A percentile compares a stretch with the other conserved stretches of the same genome.
Evolutionary conservation across 30 jellyfish, hydroid and myxozoan species (phyloP).

Genomic region (Aurelia aurita): DNA sequence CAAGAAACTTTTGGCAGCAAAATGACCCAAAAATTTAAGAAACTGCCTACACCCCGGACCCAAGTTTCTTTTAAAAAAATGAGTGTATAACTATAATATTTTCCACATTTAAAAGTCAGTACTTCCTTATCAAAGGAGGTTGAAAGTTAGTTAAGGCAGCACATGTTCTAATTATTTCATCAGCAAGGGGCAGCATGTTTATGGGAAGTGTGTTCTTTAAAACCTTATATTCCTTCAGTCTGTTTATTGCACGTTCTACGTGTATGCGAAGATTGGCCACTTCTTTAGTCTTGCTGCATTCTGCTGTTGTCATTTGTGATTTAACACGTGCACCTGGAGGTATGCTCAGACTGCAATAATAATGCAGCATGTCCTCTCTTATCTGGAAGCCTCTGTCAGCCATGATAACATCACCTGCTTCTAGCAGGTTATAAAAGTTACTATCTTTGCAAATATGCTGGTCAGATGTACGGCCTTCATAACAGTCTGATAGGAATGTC

Average conservation of each 20-base stretch:
- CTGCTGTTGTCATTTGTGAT: slow-evolving; percentile 23
- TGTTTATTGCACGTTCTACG: background rate
- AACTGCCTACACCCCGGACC: no score
- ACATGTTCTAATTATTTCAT: background rate
- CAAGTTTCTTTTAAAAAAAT: no score
- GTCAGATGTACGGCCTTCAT: slow-evolving; percentile 67
- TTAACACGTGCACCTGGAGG: slow-evolving; percentile 54
- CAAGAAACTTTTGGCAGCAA: no score
- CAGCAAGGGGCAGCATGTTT: background rate
- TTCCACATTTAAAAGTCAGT: no score
- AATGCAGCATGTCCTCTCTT: slow-evolving; percentile 32
- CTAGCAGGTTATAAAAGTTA: slow-evolving; percentile 49
- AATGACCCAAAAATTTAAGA: no score
- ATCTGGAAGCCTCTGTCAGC: slow-evolving; percentile 55
- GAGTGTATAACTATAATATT: no score
- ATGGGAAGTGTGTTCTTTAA: background rate
- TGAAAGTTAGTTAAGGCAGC: background rate
- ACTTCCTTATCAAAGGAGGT: background rate
- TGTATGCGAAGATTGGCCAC: background rate
- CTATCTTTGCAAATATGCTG: slow-evolving; percentile 51
- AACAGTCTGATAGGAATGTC: slow-evolving; percentile 37
- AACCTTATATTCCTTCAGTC: background rate
- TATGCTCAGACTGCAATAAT: slow-evolving; percentile 24
- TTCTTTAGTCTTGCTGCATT: background rate
- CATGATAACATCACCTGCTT: slow-evolving; percentile 40